A percentile compares a stretch with the other conserved stretches of the same genome.
These are phyloP conservation scores for Penaeus chinensis DNA, from an alignment of 1,140 invertebrate species.

Conservation along the genomic window DNA sequence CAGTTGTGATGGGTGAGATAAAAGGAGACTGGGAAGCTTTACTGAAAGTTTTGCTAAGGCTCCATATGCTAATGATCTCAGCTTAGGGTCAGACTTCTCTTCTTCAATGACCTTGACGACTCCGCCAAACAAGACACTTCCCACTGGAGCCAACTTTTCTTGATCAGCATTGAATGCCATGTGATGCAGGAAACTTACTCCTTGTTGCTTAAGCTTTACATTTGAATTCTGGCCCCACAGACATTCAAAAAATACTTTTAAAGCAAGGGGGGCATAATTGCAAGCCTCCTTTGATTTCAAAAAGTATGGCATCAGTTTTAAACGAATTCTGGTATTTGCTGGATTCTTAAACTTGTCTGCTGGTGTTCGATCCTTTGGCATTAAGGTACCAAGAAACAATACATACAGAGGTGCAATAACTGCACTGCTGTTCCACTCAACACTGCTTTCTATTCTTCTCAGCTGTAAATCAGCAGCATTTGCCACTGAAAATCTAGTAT, in stretches of 20 bases:
- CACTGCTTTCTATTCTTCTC: conserved; percentile 74
- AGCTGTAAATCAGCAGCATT: conserved; percentile 82
- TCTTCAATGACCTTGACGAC: conserved; percentile 64
- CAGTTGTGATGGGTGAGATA: conserved; percentile 68
- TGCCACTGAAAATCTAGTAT: conserved; percentile 85
- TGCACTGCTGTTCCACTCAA: conserved; percentile 80
- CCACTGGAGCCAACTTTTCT: conserved; percentile 59
- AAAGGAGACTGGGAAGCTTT: conserved; percentile 74
- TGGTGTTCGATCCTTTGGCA: conserved; percentile 72
- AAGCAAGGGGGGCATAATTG: conserved; percentile 81
- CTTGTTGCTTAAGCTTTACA: conserved; percentile 81
- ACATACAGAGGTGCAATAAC: conserved; percentile 81
- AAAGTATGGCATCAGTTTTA: conserved; percentile 87
- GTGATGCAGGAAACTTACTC: conserved; percentile 84
- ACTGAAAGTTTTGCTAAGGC: conserved; percentile 80
- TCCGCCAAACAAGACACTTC: conserved; percentile 63
- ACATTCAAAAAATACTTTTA: conserved; percentile 86
- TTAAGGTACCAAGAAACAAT: conserved; percentile 79
- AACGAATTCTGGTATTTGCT: conserved; percentile 82
- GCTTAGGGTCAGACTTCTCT: conserved; percentile 68
- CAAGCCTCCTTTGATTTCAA: conserved; percentile 82
- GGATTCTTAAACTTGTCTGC: conserved; percentile 76
- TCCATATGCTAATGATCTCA: conserved; percentile 80
- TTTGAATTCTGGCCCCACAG: conserved; percentile 87
- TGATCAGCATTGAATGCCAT: conserved; percentile 69